Evolutionary conservation across 2,888 invertebrate genomes (phyloP), one percentile per base, ranked within the genome.

Genomic region (Mythimna loreyi): DNA sequence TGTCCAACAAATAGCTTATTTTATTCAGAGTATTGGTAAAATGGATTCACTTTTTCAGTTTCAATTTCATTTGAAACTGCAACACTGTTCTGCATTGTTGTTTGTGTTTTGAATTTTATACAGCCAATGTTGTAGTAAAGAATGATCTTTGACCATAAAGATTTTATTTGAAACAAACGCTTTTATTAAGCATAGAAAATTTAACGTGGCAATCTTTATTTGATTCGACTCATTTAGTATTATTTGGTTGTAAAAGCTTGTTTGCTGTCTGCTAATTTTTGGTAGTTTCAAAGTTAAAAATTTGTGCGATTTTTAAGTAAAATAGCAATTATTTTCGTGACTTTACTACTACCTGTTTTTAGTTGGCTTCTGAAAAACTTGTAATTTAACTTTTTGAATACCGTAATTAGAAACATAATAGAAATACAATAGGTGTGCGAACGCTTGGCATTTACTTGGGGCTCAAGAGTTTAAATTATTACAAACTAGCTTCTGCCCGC

Each of bases 61-160:
- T 74, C 33, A 49, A 36, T 55, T 57, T 47, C 6, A 56, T 73
- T 67, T 73, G 45, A 52, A 25, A 61, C 2, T 59, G 33, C 53
- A 55, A 21, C 8, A 23, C 25, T 25, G 23, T 58, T 19, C 23
- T 25, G 13, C 6, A 57, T 25, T 25, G 2, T 33, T 43, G 21
- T 58, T 45, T 30, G 16, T 25, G 23, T 40, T 33, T 25, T 11
- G 11, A 25, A 52, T 43, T 57, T 9, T 30, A 71, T 23, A 25
- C 55, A 19, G 16, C 13, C 11, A 58, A 25, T 25, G 1, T 60
- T 30, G 23, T 60, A 21, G 3, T 11, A 28, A 40, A 43, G 4
- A 11, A 19, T 47, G 8, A 57, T 67, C 4, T 56, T 19, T 28
- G 5, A 23, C n/a, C 19, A 6, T 28, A 36, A 23, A 21, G 36